Evolutionary conservation across 2,113 vertebrate species (phyloP), one percentile per base, ranked within the genome.

Genomic region (Ctenomys sociabilis): DNA sequence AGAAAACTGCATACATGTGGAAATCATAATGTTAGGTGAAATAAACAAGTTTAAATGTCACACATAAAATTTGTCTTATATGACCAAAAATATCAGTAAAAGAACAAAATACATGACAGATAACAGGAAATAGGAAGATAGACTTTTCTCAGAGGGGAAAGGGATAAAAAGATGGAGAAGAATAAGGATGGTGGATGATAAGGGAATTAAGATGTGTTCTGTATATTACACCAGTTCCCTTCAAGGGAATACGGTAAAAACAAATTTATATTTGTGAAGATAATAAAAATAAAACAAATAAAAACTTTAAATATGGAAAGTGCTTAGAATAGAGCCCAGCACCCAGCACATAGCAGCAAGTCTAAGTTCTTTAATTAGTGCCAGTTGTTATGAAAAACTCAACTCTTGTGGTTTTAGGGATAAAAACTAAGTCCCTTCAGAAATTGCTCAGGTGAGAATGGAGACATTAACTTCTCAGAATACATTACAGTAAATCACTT

Each of bases 361-460:
- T n/a, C 64, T 82, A 61, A 16, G 75, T 49, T 78, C 21, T 40
- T 9, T 22, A n/a, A 8, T 9, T 81, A 40, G n/a, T 64, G 9
- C 3, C 57, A 7, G 66, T 43, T 32, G 54, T 88, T 90, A 89
- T 35, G 22, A 54, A 91, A 88, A 97, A 89, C 91, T 80, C 82
- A 83, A 85, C 68, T 68, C 63, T 85, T 32, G 84, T 49, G 87
- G 89, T 43, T 75, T 78, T 13, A 94, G 87, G 45, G 54, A 68
- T 63, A 61, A 82, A 85, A 97, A 66, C 63, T 5, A 84, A 89
- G 80, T 86, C 92, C 94, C 90, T 94, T 82, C 84, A 95, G 96
- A 97, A 96, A 95, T 35, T 92, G 75, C 87, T 85, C 59, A 85
- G 72, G 43, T 86, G 68, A 95, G 80, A 85, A 75, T n/a, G 77